Evolutionary conservation across 1,140 invertebrate species (phyloP), one percentile per base, ranked within the genome.

Genomic region (Phymastichus coffea): DNA sequence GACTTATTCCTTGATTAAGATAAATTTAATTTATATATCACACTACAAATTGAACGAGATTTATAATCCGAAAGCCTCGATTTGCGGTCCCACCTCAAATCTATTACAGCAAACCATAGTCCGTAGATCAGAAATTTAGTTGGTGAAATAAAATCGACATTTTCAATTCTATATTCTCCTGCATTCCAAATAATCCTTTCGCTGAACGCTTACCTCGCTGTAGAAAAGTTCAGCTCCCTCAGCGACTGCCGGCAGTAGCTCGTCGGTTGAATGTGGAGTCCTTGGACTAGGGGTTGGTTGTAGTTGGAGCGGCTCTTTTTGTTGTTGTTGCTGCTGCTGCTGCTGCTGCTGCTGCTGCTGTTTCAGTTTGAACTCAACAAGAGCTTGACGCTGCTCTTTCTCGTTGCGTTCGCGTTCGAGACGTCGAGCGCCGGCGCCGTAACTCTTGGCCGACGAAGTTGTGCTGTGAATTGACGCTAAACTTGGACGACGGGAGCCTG

Each of bases 401-500:
- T 90, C 87, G 67, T 88, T 88, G 25, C 86, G 78, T 68, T 92
- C 90, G 63, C 85, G 84, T 68, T 92, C 90, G 72, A 89, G 88
- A 37, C 87, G 81, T 69, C 85, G 83, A 56, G 87, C 84, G 69
- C 89, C 90, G 56, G 87, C 84, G 69, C 89, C 90, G 76, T 89
- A 92, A 76, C 88, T 91, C 67, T 87, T 84, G 47, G 89, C 86
- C 28, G 90, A 92, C 33, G 86, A 90, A 55, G 86, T 85, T 65
- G 86, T 88, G 80, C 89, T 91, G 72, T 91, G 89, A 63, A 91
- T 81, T 53, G 89, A 91, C 58, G 86, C 87, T 80, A 90, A 78
- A 83, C 88, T 91, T 77, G 89, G 88, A 81, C 88, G 85, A 82
- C 89, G 84, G 69, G 90, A 91, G 84, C 89, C 90, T 92, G 78